Evolutionary conservation across 2,888 invertebrate species (phyloP).

Genomic region (Limnephilus marmoratus): DNA sequence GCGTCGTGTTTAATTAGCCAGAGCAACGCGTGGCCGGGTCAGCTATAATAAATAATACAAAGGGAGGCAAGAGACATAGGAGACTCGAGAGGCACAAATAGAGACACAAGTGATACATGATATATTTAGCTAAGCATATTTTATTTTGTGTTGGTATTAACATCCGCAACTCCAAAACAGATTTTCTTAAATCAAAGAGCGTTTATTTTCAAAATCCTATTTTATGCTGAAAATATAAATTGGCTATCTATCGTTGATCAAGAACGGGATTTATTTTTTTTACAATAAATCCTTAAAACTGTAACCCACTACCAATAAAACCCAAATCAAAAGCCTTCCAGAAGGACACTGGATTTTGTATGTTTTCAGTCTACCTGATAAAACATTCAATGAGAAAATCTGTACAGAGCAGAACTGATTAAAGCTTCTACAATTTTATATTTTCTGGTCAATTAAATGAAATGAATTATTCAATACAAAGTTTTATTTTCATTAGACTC

Average conservation of each 20-base stretch:
- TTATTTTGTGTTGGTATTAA: too few species aligned
- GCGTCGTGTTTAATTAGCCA: too few species aligned
- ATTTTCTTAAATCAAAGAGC: background rate
- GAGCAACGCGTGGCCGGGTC: too few species aligned
- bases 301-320: background rate
- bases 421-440: background rate
- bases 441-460: conserved; percentile 12
- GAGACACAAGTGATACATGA: too few species aligned
- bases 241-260: background rate
- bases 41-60: too few species aligned
- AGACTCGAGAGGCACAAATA: too few species aligned
- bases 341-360: background rate
- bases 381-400: background rate
- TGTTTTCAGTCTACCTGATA: background rate
- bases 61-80: too few species aligned
- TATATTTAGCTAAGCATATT: too few species aligned
- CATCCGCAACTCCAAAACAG: background rate
- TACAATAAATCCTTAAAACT: background rate
- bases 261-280: background rate
- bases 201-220: background rate
- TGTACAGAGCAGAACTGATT: background rate
- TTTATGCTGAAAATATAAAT: background rate
- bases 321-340: background rate
- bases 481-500: background rate
- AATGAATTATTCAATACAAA: background rate